Evolutionary conservation across 1,140 invertebrate genomes (phyloP).

Genomic region (Drosophila melanica): DNA sequence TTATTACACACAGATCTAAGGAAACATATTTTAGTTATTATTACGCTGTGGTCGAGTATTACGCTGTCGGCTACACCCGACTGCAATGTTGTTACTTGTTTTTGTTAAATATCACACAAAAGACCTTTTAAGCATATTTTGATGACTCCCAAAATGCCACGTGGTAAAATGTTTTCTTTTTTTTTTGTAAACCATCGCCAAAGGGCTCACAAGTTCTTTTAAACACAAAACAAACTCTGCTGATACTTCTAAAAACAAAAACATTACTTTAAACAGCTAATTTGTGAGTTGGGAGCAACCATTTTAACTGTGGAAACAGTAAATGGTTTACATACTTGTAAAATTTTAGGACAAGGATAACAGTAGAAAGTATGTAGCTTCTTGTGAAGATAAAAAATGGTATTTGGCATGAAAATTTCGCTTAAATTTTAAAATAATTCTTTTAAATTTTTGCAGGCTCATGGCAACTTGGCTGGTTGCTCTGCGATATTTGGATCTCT

Average conservation of each 20-base stretch:
- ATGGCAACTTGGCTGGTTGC: slow-evolving; percentile 91
- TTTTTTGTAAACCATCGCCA: slow-evolving; percentile 8
- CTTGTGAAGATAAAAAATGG: background rate
- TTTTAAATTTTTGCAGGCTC: no score
- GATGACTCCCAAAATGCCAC: slow-evolving; percentile 35
- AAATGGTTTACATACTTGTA: slow-evolving; percentile 1
- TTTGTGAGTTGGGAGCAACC: slow-evolving; percentile 9
- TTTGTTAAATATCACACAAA: background rate
- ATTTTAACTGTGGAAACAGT: background rate
- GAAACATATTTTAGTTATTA: background rate
- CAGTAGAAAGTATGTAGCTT: background rate
- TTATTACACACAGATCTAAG: no score
- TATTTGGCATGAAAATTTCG: no score
- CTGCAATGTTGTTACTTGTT: no score
- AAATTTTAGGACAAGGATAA: background rate
- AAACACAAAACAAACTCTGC: slow-evolving; percentile 1
- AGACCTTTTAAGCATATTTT: slow-evolving; percentile 22
- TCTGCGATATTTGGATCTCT: slow-evolving; percentile 96
- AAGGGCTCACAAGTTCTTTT: slow-evolving; percentile 1
- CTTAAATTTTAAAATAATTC: no score
- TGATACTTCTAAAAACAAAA: slow-evolving; percentile 2
- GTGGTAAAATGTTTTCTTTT: slow-evolving; percentile 34
- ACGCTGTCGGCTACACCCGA: no score
- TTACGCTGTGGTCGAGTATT: no score
- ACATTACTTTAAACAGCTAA: slow-evolving; percentile 1